A percentile compares a stretch with the other conserved stretches of the same genome.
Conservation (phyloP, 2,888 invertebrate species). For the Rhodophaea formosa region DNA sequence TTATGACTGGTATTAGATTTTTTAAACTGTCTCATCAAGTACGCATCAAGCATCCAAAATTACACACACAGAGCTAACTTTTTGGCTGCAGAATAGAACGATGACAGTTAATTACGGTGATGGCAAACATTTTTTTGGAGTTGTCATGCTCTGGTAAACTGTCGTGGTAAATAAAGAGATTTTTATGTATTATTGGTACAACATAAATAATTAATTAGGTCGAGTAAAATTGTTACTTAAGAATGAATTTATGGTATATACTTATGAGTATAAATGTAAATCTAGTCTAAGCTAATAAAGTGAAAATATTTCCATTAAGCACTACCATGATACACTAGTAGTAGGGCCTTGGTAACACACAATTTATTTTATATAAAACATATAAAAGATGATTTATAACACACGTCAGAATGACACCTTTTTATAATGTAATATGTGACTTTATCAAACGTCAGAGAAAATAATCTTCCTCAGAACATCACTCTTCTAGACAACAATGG, state of each 20-base stretch:
- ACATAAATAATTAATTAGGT: not conserved
- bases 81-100: constrained; percentile 34
- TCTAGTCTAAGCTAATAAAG: too few relatives aligned
- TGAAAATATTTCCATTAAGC: too few relatives aligned
- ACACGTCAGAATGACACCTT: not conserved
- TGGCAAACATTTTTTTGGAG: constrained; percentile 23
- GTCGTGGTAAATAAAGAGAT: not conserved
- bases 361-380: not conserved
- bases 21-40: too few relatives aligned
- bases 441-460: constrained; percentile 49
- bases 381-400: not conserved
- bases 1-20: too few relatives aligned
- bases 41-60: too few relatives aligned
- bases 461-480: constrained; percentile 9
- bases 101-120: constrained; percentile 46
- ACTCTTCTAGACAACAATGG: constrained; percentile 28
- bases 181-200: not conserved
- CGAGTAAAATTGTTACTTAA: too few relatives aligned
- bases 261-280: too few relatives aligned
- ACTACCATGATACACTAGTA: too few relatives aligned
- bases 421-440: constrained; percentile 41
- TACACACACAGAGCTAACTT: too few relatives aligned
- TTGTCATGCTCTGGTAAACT: not conserved
- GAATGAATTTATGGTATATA: too few relatives aligned
- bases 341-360: too few relatives aligned